Evolutionary conservation across 2,888 invertebrate genomes (phyloP).

Genomic region (Melitaea athalia): DNA sequence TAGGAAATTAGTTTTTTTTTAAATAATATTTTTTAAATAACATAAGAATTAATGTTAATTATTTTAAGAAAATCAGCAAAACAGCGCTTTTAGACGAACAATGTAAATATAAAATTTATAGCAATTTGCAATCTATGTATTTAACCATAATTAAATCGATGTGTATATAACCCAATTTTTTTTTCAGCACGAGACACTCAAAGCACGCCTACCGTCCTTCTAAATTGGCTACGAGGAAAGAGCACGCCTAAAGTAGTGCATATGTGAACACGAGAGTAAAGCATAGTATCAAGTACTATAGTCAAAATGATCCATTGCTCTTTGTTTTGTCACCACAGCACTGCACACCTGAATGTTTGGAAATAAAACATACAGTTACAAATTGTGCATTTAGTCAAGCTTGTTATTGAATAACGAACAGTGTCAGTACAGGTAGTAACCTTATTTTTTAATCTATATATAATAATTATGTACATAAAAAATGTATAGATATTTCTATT

Average conservation of each 20-base stretch:
- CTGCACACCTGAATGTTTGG: conserved; percentile 34
- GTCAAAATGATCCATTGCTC: conserved; percentile 11
- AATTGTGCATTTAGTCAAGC: conserved; percentile 29
- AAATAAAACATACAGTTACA: conserved; percentile 26
- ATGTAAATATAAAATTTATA: too few relatives aligned
- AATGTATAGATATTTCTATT: neutral
- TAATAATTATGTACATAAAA: neutral
- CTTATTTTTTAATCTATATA: neutral
- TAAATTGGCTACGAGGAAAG: conserved; percentile 92
- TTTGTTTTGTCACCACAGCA: conserved; percentile 23
- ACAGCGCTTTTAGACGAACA: too few relatives aligned
- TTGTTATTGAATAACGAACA: conserved; percentile 27
- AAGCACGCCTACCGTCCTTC: conserved; percentile 89
- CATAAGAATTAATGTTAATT: too few relatives aligned
- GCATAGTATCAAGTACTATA: conserved; percentile 12
- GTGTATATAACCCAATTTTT: conserved; percentile 27
- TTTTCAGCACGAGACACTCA: conserved; percentile 89
- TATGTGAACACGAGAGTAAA: conserved; percentile 58
- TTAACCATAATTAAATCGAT: too few relatives aligned
- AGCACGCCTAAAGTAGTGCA: conserved; percentile 85
- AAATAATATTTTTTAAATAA: too few relatives aligned
- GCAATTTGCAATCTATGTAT: too few relatives aligned
- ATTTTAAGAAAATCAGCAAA: too few relatives aligned
- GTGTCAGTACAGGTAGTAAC: conserved; percentile 9
- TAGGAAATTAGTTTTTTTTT: too few relatives aligned